phyloP scores from a whole-genome alignment of 1,140 invertebrate species.

The Bombyx mori region DNA sequence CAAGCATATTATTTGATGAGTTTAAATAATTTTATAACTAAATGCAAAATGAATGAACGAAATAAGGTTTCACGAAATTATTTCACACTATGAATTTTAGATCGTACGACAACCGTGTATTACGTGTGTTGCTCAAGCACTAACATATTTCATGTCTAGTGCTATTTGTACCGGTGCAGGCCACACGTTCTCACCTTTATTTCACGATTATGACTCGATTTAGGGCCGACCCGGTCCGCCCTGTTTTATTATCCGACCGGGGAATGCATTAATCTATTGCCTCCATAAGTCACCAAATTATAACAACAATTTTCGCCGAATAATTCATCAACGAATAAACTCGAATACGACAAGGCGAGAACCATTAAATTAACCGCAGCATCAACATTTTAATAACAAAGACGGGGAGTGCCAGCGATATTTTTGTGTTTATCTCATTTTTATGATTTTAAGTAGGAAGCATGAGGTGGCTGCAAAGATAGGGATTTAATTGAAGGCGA shows the following conservation, averaged over 20 bases:
- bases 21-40: too few relatives aligned
- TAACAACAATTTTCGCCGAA: too few relatives aligned
- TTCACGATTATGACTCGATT: conserved; percentile 34
- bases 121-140: too few relatives aligned
- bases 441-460: conserved; percentile 67
- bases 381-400: conserved; percentile 48
- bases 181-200: conserved; percentile 27
- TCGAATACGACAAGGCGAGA: not conserved
- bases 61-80: too few relatives aligned
- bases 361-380: conserved; percentile 26
- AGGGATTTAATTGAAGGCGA: conserved; percentile 66
- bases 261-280: not conserved
- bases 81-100: too few relatives aligned
- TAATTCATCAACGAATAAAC: too few relatives aligned
- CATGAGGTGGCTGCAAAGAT: conserved; percentile 59
- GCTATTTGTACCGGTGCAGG: too few relatives aligned
- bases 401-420: conserved; percentile 50
- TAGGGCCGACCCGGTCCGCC: conserved; percentile 18
- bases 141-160: too few relatives aligned
- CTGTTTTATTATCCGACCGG: conserved; percentile 17
- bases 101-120: too few relatives aligned
- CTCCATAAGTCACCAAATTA: not conserved
- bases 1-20: too few relatives aligned
- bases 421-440: conserved; percentile 68
- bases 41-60: too few relatives aligned